phyloP scores from a whole-genome alignment of 2,797 vertebrate genomes.

The Synaphobranchus kaupii region DNA sequence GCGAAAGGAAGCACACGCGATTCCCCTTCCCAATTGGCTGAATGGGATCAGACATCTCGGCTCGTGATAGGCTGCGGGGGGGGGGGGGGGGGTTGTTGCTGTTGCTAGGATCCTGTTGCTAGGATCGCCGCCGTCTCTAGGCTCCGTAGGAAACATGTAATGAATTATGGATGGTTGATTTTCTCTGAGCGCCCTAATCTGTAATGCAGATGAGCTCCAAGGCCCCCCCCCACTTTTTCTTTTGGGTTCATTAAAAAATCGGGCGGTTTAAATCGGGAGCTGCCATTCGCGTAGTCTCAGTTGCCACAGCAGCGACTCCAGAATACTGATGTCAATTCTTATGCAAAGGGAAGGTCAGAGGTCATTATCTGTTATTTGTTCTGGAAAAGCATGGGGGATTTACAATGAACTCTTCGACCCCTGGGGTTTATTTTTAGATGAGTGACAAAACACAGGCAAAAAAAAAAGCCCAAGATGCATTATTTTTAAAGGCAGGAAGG shows the following conservation, averaged over 20 bases:
- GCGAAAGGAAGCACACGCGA: conserved; percentile 31
- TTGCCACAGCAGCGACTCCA: conserved; percentile 58
- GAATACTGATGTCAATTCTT: conserved; percentile 76
- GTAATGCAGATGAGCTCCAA: conserved; percentile 89
- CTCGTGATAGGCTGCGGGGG: conserved; percentile 70
- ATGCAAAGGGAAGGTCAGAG: conserved; percentile 79
- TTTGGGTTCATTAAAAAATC: conserved; percentile 73
- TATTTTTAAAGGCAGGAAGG: background rate
- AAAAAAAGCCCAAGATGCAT: conserved; percentile 29
- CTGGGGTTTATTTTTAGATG: conserved; percentile 61
- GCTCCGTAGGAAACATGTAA: conserved; percentile 84
- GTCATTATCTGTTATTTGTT: conserved; percentile 84
- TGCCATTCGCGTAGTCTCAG: conserved; percentile 68
- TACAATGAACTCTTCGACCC: conserved; percentile 72
- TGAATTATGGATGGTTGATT: conserved; percentile 95
- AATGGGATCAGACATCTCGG: conserved; percentile 64
- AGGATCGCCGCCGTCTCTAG: conserved; percentile 79
- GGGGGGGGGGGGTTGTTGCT: conserved; percentile 64
- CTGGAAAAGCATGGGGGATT: conserved; percentile 75
- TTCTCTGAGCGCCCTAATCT: conserved; percentile 84
- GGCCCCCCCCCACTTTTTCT: conserved; percentile 66
- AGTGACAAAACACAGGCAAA: conserved; percentile 59
- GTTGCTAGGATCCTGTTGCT: conserved; percentile 95
- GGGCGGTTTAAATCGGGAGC: conserved; percentile 72
- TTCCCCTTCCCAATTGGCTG: conserved; percentile 68